phyloP scores from a whole-genome alignment of 2,888 invertebrate species.

The Suillia variegata region DNA sequence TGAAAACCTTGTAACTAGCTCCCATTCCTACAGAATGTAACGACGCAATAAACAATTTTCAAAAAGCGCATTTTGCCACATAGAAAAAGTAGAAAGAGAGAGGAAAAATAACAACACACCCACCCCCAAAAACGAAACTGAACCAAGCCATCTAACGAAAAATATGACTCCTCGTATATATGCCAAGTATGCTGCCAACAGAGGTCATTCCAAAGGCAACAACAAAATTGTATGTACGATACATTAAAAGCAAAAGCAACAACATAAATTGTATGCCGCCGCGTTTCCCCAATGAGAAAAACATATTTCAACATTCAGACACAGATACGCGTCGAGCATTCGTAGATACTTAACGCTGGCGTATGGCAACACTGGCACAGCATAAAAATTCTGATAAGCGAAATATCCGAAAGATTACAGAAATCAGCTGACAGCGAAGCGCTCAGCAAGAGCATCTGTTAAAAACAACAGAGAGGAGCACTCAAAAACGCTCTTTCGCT shows the following conservation, averaged over 20 bases:
- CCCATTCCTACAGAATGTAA: neutral
- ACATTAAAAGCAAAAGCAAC: constrained; percentile 19
- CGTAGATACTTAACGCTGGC: constrained; percentile 14
- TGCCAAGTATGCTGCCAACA: constrained; percentile 37
- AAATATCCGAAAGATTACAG: constrained; percentile 21
- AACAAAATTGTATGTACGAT: constrained; percentile 33
- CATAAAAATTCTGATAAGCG: constrained; percentile 37
- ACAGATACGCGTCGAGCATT: constrained; percentile 22
- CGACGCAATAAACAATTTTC: constrained; percentile 16
- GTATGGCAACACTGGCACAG: constrained; percentile 9
- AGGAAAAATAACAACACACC: constrained; percentile 24
- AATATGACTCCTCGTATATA: too few species aligned
- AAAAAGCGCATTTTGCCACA: neutral
- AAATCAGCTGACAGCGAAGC: constrained; percentile 25
- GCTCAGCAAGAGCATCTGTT: constrained; percentile 25
- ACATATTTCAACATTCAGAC: constrained; percentile 20
- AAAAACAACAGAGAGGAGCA: constrained; percentile 16
- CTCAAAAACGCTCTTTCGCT: constrained; percentile 9
- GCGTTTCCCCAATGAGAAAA: constrained; percentile 11
- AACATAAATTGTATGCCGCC: constrained; percentile 27
- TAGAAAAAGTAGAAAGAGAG: neutral
- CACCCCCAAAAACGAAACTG: constrained; percentile 32
- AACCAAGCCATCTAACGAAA: neutral
- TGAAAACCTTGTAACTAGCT: too few species aligned
- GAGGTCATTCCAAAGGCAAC: constrained; percentile 57